Base-by-base conservation (phyloP, 2,888 invertebrate species). In the Eupithecia abbreviata region DNA sequence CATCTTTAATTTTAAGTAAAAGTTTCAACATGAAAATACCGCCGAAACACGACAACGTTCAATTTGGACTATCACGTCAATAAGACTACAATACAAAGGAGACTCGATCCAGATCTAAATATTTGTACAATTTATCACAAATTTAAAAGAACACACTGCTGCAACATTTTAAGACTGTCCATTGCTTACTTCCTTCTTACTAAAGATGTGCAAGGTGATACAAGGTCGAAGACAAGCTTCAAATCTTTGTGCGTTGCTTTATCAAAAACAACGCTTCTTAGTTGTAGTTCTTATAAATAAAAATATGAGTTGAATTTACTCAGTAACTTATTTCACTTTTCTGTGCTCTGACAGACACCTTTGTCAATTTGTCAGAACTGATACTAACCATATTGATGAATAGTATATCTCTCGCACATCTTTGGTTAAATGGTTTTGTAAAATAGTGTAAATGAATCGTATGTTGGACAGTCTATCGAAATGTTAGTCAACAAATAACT, bases 91-190 rank as follows among this genome's bases (percentile, higher is more conserved):
- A 88, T 87, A 90, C 86, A 89, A 89, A 89, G 90, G 91, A 92
- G 90, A 92, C 89, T 91, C 88, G 84, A 89, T 87, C 92, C 91
- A 92, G 92, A 93, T 94, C 91, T 92, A 88, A 90, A 88, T 74
- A 81, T 92, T 94, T 94, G 93, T 93, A 93, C 93, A 92, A 90
- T 91, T 90, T 86, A 93, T 93, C 93, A 93, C 93, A 89, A 88
- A 87, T 86, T 87, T 84, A 90, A 90, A 91, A 91, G 90, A 91
- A 92, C 91, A 92, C 92, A 85, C 84, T 85, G 85, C 86, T 86
- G 84, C 85, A 75, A 83, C 81, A 83, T 62, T 62, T 58, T 85
- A 80, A 80, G 12, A 45, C 69, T 69, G 43, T n/a, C 42, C n/a
- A 15, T 5, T 66, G 6, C 42, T 9, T 58, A 58, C 18, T 18